Evolutionary conservation across 2,888 invertebrate genomes (phyloP), one percentile per base, ranked within the genome.

Genomic region (Agriopis aurantiaria): DNA sequence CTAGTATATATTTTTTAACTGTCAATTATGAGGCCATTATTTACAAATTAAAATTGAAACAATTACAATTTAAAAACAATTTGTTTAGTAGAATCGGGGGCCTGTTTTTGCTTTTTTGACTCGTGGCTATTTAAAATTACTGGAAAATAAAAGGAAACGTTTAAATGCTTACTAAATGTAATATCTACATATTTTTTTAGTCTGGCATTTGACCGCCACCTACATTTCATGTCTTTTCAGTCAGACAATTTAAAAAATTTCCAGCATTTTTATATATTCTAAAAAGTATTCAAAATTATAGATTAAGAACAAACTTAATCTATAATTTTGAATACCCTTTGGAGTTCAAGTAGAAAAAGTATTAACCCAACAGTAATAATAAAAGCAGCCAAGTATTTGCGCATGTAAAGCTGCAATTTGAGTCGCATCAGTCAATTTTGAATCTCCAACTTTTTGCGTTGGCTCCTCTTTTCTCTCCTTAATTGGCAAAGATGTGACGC

Each of bases 401-500:
- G 55, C 62, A 70, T 75, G 68, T 73, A 75, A 72, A 69, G 67
- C 59, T 56, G 59, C 58, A 70, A 73, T 59, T 69, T 70, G 52
- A 65, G 62, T 40, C 70, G 33, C 70, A 70, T 74, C 68, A 59
- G 73, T 69, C 69, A 68, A 72, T 70, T 67, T 75, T 52, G 59
- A 60, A 45, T 64, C 64, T 49, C 10, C 70, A 58, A 60, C 64
- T 74, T 76, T 76, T 76, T 76, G 69, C 57, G 33, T n/a, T 55
- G 40, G 74, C 62, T 68, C 49, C 68, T 62, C 62, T 61, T 70
- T 70, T 61, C 71, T 65, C 53, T 55, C 73, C 72, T 66, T 75
- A 77, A 77, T 77, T 72, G 75, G 71, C 71, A 61, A 69, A 68
- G 71, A 58, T 57, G 65, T 68, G 71, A 71, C 65, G 60, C 68